A percentile compares a stretch with the other conserved stretches of the same genome.
phyloP scores from a whole-genome alignment of 2,888 invertebrate species.

The Mythimna vitellina region DNA sequence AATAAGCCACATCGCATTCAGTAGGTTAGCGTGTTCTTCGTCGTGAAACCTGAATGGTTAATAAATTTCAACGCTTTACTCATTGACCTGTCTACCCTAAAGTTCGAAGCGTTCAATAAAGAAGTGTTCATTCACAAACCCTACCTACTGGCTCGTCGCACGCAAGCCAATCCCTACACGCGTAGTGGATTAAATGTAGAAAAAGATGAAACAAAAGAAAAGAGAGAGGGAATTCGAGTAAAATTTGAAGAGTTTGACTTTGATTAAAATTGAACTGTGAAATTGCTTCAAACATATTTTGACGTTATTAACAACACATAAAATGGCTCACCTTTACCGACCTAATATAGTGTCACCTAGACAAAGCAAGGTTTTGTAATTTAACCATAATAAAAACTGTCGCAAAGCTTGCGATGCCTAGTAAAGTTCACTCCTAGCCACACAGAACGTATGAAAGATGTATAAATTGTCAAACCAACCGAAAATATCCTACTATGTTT shows the following conservation, averaged over 20 bases:
- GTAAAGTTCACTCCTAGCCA: slow-evolving; percentile 65
- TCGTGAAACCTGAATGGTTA: slow-evolving; percentile 97
- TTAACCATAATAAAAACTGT: slow-evolving; percentile 21
- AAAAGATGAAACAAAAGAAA: slow-evolving; percentile 75
- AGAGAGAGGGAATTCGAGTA: slow-evolving; percentile 68
- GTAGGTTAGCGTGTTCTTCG: slow-evolving; percentile 99
- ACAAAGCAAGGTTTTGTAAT: slow-evolving; percentile 77
- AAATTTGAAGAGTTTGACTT: slow-evolving; percentile 89
- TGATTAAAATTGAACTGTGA: slow-evolving; percentile 77
- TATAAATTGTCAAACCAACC: slow-evolving; percentile 74
- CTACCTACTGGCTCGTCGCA: slow-evolving; percentile 70
- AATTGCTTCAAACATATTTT: slow-evolving; percentile 78
- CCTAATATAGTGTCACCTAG: slow-evolving; percentile 75
- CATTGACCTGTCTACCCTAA: slow-evolving; percentile 70
- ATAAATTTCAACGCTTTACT: slow-evolving; percentile 87
- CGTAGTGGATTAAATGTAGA: slow-evolving; percentile 65
- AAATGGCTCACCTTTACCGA: slow-evolving; percentile 90
- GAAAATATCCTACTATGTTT: slow-evolving; percentile 81
- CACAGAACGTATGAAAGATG: slow-evolving; percentile 67
- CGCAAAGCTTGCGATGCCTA: slow-evolving; percentile 80
- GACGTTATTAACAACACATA: slow-evolving; percentile 82
- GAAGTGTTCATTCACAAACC: slow-evolving; percentile 69
- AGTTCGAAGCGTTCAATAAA: slow-evolving; percentile 64
- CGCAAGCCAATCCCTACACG: slow-evolving; percentile 65
- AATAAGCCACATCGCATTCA: slow-evolving; percentile 99